Evolutionary conservation across 1,140 invertebrate genomes (phyloP).

Genomic region (Lethocerus indicus): DNA sequence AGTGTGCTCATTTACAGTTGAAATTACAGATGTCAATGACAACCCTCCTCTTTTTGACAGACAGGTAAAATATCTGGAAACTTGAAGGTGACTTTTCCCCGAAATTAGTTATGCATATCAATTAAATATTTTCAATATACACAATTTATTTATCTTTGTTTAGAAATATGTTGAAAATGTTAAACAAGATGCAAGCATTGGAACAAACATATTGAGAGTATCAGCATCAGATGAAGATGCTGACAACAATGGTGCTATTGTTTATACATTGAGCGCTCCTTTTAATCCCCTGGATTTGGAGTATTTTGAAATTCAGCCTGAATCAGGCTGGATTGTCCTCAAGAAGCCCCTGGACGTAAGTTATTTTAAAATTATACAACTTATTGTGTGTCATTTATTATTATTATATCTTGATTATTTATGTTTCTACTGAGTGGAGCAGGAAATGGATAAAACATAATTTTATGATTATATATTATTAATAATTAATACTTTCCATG

Average conservation of each 20-base stretch:
- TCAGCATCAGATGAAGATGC: constrained; percentile 91
- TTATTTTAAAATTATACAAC: constrained; percentile 31
- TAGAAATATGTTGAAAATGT: constrained; percentile 94
- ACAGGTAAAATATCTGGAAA: too few species aligned
- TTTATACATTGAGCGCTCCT: constrained; percentile 75
- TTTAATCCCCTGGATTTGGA: constrained; percentile 71
- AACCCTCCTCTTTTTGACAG: constrained; percentile 87
- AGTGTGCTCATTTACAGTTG: constrained; percentile 89
- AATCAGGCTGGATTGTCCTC: constrained; percentile 88
- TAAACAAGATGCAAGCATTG: constrained; percentile 89
- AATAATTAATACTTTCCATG: too few species aligned
- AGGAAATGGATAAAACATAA: too few species aligned
- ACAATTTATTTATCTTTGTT: constrained; percentile 19
- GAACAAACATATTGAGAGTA: constrained; percentile 82
- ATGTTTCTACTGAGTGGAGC: too few species aligned
- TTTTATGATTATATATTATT: too few species aligned
- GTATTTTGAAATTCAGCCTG: constrained; percentile 89
- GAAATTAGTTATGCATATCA: too few species aligned
- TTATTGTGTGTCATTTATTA: too few species aligned
- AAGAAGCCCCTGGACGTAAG: constrained; percentile 91
- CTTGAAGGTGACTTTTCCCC: too few species aligned
- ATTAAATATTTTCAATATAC: too few species aligned
- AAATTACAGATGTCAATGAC: constrained; percentile 90
- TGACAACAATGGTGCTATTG: constrained; percentile 87
- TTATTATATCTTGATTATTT: too few species aligned